These are phyloP conservation scores for Drosophila murphyi DNA, from an alignment of 1,140 invertebrate genomes.

Conservation along the genomic window DNA sequence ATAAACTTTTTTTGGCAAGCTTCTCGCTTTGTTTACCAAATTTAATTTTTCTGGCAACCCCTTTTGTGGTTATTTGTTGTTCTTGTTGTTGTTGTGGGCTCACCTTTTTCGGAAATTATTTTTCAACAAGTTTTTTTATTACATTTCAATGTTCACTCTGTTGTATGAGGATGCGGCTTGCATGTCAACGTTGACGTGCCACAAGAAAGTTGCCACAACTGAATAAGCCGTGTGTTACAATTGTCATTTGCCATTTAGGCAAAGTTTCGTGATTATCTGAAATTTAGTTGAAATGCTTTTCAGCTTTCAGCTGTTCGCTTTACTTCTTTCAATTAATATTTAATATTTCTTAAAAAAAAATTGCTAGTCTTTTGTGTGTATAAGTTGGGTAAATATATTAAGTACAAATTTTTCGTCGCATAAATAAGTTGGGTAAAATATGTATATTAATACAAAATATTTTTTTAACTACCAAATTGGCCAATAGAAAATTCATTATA, in stretches of 20 bases:
- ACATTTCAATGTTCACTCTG: constrained; percentile 37
- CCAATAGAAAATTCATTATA: too few species aligned
- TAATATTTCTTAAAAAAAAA: too few species aligned
- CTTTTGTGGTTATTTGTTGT: constrained; percentile 4
- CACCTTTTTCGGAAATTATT: constrained; percentile 30
- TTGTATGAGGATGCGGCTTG: constrained; percentile 29
- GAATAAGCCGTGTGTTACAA: constrained; percentile 26
- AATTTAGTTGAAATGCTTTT: not conserved
- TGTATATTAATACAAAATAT: too few species aligned
- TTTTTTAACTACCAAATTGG: too few species aligned
- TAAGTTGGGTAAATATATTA: too few species aligned
- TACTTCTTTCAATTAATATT: not conserved
- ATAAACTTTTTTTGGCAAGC: constrained; percentile 26
- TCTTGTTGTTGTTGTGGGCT: constrained; percentile 10
- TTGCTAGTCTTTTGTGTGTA: too few species aligned
- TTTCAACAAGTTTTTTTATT: constrained; percentile 43
- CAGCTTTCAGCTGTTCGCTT: not conserved
- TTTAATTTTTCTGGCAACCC: not conserved
- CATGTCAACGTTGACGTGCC: constrained; percentile 26
- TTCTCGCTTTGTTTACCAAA: constrained; percentile 16
- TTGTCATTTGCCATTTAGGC: constrained; percentile 15
- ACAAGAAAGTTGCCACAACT: constrained; percentile 12
- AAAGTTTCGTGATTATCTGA: constrained; percentile 8
- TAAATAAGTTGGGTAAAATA: too few species aligned
- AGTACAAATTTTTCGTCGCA: too few species aligned